These are phyloP conservation scores for Junco hyemalis DNA, from an alignment of 2,113 vertebrate species.

Conservation along the genomic window DNA sequence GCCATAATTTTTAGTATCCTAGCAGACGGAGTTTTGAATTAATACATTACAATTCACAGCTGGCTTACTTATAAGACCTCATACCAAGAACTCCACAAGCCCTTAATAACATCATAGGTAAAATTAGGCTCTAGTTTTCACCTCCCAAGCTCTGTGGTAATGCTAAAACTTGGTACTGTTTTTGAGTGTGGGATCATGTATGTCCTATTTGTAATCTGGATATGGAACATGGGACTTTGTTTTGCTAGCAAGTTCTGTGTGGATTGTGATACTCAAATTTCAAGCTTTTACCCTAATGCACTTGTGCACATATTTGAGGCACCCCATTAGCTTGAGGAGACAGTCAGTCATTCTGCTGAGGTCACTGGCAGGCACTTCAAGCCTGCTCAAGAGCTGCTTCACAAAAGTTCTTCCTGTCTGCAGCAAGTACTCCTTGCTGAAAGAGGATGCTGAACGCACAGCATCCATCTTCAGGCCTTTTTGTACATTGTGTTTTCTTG, in stretches of 20 bases:
- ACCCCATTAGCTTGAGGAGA: neutral
- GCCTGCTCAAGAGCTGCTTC: neutral
- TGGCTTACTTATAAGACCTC: neutral
- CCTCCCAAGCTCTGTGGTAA: neutral
- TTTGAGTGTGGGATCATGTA: neutral
- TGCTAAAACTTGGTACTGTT: neutral
- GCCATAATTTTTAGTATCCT: neutral
- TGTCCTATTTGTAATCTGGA: neutral
- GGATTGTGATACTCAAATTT: neutral
- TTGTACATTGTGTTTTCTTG: neutral
- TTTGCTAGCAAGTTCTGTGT: neutral
- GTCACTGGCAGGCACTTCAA: neutral
- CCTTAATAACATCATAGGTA: neutral
- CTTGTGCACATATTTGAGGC: neutral
- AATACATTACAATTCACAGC: neutral
- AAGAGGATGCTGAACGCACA: neutral
- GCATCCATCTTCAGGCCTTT: neutral
- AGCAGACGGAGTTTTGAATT: neutral
- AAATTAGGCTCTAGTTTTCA: neutral
- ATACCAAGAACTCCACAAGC: neutral
- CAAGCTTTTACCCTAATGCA: neutral
- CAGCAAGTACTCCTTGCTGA: neutral
- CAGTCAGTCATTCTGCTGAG: neutral
- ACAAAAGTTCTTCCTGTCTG: neutral
- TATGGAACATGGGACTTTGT: neutral